Conservation (phyloP, 2,797 vertebrate genomes). For the Tympanoctomys barrerae region DNA sequence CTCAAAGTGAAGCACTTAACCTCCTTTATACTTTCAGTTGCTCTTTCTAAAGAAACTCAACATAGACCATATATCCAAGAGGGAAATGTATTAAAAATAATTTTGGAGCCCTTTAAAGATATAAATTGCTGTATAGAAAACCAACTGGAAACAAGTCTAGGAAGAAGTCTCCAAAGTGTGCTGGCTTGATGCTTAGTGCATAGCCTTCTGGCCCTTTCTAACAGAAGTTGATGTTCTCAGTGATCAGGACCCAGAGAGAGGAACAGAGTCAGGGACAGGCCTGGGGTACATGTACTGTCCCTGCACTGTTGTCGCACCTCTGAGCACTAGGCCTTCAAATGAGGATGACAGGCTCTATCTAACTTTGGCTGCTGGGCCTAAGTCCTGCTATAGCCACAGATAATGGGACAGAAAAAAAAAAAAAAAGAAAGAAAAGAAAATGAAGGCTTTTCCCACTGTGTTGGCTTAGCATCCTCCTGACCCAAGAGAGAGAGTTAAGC, state of each 20-base stretch:
- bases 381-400: not conserved
- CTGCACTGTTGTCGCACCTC: not conserved
- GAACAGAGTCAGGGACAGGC: not conserved
- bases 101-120: not conserved
- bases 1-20: constrained; percentile 17
- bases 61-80: not conserved
- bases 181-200: not conserved
- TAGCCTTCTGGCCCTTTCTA: not conserved
- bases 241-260: not conserved
- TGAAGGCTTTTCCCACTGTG: not conserved
- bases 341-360: not conserved
- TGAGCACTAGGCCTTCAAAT: not conserved
- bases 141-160: not conserved
- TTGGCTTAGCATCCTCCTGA: not conserved
- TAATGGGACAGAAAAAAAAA: not conserved
- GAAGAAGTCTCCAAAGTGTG: not conserved
- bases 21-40: not conserved
- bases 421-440: no score
- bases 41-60: not conserved
- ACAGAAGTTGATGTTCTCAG: not conserved
- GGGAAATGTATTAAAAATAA: constrained; percentile 15
- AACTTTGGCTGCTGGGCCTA: not conserved
- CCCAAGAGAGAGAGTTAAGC: not conserved
- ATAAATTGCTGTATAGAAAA: constrained; percentile 23
- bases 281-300: not conserved